Evolutionary conservation across 2,113 vertebrate genomes (phyloP), one percentile per base, ranked within the genome.

Genomic region (Ginglymostoma cirratum): DNA sequence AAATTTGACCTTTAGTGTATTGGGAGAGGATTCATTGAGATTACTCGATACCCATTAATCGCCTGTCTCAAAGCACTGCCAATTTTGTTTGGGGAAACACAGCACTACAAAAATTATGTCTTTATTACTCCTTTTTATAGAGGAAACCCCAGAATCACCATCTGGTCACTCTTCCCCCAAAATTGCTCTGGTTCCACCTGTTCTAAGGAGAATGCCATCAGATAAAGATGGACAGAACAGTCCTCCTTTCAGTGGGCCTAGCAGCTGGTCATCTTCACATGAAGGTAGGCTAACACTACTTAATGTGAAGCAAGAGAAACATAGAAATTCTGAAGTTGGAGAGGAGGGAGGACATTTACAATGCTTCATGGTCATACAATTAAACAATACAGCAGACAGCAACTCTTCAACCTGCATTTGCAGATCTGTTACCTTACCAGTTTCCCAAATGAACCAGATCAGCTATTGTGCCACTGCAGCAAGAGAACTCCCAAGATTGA

Each of bases 151-250:
- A 0, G 98, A 99, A 95, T 98, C 98, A 96, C 98, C 98, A 45
- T 97, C 97, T 0, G 98, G 98, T n/a, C 97, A 97, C 0, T 96
- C 97, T 19, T 98, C 98, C n/a, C 97, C 98, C 94, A 98, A 98
- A 97, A 97, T 98, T 45, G 97, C 97, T 45, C 97, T 97, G 78
- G 97, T 98, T 96, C 98, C 98, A 1, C 97, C 98, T 1, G 96
- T 97, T 70, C 96, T 99, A 95, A 99, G 98, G 97, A 99, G 98
- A 96, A 97, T 96, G 85, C 96, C 98, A 96, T 98, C 97, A 6
- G 98, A 99, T 38, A 99, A 98, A 97, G 98, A 99, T 0, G 97
- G 97, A 65, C 98, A 98, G 96, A 97, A 96, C 96, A 98, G 97
- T 96, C 97, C 97, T 2, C 96, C 97, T 96, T 97, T 97, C 17